Conservation (phyloP, 2,797 vertebrate species). For the Lepus oiostolus region DNA sequence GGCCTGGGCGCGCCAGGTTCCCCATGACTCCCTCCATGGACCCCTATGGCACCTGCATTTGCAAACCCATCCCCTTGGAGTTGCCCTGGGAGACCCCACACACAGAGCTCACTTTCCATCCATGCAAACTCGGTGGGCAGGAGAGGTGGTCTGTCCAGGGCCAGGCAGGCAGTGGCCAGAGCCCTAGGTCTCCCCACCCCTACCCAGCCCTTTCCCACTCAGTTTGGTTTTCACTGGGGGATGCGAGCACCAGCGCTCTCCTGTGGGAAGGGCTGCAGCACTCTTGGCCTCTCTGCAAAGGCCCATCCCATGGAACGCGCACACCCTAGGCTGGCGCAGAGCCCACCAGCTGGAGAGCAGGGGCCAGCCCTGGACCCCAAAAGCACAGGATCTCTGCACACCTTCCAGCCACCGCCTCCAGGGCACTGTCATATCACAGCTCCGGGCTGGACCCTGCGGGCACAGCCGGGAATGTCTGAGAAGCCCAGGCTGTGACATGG, state of each 20-base stretch:
- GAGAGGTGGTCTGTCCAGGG: neutral
- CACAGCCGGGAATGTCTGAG: neutral
- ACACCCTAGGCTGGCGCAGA: neutral
- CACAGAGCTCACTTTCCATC: neutral
- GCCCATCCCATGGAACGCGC: neutral
- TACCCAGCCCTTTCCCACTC: neutral
- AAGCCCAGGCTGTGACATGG: neutral
- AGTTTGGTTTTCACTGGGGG: slow-evolving; percentile 8
- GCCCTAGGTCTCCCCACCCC: neutral
- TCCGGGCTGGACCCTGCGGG: neutral
- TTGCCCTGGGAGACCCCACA: neutral
- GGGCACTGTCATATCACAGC: neutral
- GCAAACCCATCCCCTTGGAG: neutral
- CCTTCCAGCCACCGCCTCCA: neutral
- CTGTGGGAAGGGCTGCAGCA: neutral
- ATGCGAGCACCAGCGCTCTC: neutral
- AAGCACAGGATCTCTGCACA: neutral
- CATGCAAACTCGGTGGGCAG: neutral
- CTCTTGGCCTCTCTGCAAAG: neutral
- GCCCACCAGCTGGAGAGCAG: neutral
- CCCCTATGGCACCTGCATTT: neutral
- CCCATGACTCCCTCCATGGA: neutral
- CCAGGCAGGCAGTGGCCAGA: neutral
- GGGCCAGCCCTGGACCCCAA: too few relatives aligned
- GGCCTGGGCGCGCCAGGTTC: neutral